Percentiles rank a stretch among this genome's conserved stretches.
Evolutionary conservation across 2,797 vertebrate species (phyloP).

Genomic region (Acanthornis magna): DNA sequence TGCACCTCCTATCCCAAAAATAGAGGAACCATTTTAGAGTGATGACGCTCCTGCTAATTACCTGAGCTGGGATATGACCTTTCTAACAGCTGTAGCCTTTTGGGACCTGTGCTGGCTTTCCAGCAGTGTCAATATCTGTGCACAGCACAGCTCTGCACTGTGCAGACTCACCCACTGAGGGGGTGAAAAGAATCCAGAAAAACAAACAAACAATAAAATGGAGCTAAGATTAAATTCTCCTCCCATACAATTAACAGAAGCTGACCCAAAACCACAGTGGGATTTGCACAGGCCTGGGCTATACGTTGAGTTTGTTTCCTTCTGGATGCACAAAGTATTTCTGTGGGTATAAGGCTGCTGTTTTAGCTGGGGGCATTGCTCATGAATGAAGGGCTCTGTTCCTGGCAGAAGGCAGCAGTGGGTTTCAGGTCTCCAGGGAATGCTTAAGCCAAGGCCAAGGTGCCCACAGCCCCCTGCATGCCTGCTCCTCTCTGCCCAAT

Average conservation of each 20-base stretch:
- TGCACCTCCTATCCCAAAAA: not conserved
- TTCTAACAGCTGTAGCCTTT: not conserved
- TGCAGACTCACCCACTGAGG: fast-evolving
- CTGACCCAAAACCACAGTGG: not conserved
- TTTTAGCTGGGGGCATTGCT: not conserved
- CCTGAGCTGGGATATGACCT: not conserved
- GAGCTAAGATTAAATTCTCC: not conserved
- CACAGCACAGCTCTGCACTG: not conserved
- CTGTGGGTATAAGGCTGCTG: not conserved
- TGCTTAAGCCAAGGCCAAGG: fast-evolving
- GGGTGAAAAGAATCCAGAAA: not conserved
- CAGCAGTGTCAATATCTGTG: not conserved
- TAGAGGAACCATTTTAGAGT: not conserved
- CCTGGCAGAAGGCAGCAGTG: not conserved
- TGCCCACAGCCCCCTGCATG: not conserved
- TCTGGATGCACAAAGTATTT: not conserved
- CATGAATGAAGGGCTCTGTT: conserved; percentile 10
- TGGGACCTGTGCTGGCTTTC: not conserved
- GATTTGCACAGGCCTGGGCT: not conserved
- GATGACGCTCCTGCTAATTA: not conserved
- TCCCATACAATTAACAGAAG: not conserved
- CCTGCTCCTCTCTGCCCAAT: not conserved
- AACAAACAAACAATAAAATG: not conserved
- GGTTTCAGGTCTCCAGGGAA: not conserved
- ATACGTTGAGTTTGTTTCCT: not conserved